A percentile compares a stretch with the other conserved stretches of the same genome.
Conservation (phyloP, 2,113 vertebrate genomes). For the Pachyramphus minor region DNA sequence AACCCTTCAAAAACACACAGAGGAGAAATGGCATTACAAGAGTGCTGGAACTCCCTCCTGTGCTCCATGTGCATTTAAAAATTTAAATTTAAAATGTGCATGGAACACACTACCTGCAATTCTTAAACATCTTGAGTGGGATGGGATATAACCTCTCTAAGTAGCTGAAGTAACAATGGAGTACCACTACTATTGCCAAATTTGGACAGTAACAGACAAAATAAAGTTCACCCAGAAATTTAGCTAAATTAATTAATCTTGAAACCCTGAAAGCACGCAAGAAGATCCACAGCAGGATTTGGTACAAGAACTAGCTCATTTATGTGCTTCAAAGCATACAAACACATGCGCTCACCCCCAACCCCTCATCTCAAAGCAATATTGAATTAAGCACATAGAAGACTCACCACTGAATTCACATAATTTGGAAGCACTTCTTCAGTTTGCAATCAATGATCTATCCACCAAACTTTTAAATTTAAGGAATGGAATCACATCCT, state of each 20-base stretch:
- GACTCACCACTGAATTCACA: not conserved
- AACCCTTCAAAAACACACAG: slow-evolving; percentile 75
- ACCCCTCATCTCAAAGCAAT: not conserved
- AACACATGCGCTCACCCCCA: not conserved
- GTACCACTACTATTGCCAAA: not conserved
- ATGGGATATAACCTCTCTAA: not conserved
- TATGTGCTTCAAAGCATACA: not conserved
- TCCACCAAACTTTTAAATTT: not conserved
- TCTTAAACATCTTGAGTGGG: not conserved
- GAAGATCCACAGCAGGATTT: not conserved
- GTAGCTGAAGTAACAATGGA: not conserved
- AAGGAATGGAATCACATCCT: not conserved
- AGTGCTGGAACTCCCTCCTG: not conserved
- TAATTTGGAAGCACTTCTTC: not conserved
- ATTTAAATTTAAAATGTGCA: no score
- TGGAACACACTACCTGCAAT: fast-evolving
- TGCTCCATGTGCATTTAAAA: not conserved
- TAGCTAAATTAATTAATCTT: not conserved
- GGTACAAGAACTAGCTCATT: not conserved
- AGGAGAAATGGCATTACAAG: not conserved
- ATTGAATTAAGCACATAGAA: not conserved
- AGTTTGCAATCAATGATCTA: not conserved
- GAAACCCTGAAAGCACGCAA: not conserved
- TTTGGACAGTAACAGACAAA: not conserved
- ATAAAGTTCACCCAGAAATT: not conserved